A percentile compares a stretch with the other conserved stretches of the same genome.
Conservation (phyloP, 2,888 invertebrate species). For the Drosophila bunnanda region DNA sequence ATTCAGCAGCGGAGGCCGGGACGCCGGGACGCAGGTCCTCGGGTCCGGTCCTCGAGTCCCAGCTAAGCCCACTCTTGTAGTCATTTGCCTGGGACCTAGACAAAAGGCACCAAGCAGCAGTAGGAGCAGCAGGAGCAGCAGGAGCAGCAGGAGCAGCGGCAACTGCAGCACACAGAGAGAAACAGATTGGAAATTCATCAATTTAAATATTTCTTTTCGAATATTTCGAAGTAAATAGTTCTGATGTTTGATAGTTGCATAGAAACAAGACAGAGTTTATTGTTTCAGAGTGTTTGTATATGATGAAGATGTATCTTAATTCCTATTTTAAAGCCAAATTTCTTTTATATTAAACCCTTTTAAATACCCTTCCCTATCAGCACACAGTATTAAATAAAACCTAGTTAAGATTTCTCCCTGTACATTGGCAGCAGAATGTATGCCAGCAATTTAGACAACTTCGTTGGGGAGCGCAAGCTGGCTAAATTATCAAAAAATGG, state of each 20-base stretch:
- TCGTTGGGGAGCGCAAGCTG: conserved; percentile 73
- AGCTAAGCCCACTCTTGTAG: conserved; percentile 75
- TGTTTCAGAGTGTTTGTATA: too few species aligned
- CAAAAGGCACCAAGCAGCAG: conserved; percentile 49
- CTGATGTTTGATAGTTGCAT: too few species aligned
- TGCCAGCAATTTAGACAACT: conserved; percentile 79
- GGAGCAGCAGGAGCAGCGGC: conserved; percentile 8
- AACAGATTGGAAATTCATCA: neutral
- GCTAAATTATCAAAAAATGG: conserved; percentile 76
- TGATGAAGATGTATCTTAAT: neutral
- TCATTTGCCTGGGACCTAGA: conserved; percentile 69
- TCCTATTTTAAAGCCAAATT: neutral
- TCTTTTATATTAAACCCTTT: neutral
- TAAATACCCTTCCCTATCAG: neutral
- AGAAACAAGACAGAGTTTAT: neutral
- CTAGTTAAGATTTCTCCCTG: neutral
- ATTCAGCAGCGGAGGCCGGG: conserved; percentile 65
- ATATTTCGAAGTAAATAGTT: too few species aligned
- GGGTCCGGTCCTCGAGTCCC: conserved; percentile 41
- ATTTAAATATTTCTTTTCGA: neutral
- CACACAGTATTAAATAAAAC: neutral
- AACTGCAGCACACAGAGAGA: conserved; percentile 42
- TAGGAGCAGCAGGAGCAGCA: conserved; percentile 17
- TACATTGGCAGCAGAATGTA: conserved; percentile 60
- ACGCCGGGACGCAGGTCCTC: conserved; percentile 52